phyloP scores from a whole-genome alignment of 1,140 invertebrate species.

The Solen grandis region DNA sequence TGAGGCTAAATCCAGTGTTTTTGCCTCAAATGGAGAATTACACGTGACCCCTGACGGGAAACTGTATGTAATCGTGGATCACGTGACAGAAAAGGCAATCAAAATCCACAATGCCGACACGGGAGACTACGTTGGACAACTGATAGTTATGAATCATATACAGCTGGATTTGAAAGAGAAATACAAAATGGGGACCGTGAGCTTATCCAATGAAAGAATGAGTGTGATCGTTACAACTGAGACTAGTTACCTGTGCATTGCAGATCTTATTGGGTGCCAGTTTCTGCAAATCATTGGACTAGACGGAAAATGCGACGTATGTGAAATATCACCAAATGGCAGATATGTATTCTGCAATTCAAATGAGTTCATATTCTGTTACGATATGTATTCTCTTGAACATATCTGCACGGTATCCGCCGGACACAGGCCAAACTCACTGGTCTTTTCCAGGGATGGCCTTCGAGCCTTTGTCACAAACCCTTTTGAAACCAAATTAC shows the following conservation, averaged over 20 bases:
- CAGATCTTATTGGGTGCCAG: slow-evolving; percentile 67
- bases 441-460: slow-evolving; percentile 71
- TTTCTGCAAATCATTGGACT: slow-evolving; percentile 74
- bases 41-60: slow-evolving; percentile 74
- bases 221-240: slow-evolving; percentile 73
- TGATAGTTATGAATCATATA: slow-evolving; percentile 77
- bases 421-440: slow-evolving; percentile 60
- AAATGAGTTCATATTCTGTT: slow-evolving; percentile 70
- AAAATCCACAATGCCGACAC: slow-evolving; percentile 76
- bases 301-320: slow-evolving; percentile 71
- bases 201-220: slow-evolving; percentile 71
- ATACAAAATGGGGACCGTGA: slow-evolving; percentile 70
- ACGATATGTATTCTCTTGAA: slow-evolving; percentile 73
- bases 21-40: slow-evolving; percentile 75
- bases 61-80: slow-evolving; percentile 76
- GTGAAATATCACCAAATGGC: slow-evolving; percentile 72
- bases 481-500: slow-evolving; percentile 67
- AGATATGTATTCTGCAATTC: slow-evolving; percentile 75
- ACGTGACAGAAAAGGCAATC: slow-evolving; percentile 75
- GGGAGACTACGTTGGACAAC: slow-evolving; percentile 75
- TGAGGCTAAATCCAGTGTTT: slow-evolving; percentile 65
- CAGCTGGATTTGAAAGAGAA: slow-evolving; percentile 70
- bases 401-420: slow-evolving; percentile 67
- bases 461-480: slow-evolving; percentile 68
- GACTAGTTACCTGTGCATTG: slow-evolving; percentile 75